Conservation (phyloP, 2,888 invertebrate species). For the Phortica magna region DNA sequence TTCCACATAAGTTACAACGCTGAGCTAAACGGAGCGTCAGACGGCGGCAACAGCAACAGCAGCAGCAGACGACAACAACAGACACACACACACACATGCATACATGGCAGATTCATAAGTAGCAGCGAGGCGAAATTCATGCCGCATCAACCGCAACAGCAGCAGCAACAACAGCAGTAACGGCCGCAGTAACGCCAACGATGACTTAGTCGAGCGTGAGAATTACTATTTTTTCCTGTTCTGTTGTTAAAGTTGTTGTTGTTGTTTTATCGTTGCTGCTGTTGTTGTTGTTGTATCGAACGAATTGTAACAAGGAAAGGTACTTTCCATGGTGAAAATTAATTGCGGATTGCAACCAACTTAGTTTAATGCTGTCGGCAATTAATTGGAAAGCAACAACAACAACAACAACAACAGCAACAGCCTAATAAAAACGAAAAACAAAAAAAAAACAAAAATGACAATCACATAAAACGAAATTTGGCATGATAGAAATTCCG, state of each 20-base stretch:
- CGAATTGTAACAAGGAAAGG: slow-evolving; percentile 49
- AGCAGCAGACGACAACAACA: slow-evolving; percentile 9
- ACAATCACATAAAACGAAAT: slow-evolving; percentile 40
- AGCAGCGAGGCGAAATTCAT: slow-evolving; percentile 4
- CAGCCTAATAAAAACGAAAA: too few relatives aligned
- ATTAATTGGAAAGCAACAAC: slow-evolving; percentile 66
- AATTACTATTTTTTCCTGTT: slow-evolving; percentile 57
- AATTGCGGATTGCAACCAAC: slow-evolving; percentile 56
- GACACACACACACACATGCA: slow-evolving; percentile 11
- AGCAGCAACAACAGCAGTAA: not conserved
- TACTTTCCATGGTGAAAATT: slow-evolving; percentile 72
- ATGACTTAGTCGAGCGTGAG: slow-evolving; percentile 56
- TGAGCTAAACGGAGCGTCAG: slow-evolving; percentile 29
- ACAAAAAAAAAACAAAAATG: slow-evolving; percentile 34
- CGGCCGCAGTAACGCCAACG: not conserved
- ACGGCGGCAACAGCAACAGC: slow-evolving; percentile 14
- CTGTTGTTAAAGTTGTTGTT: not conserved
- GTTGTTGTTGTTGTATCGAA: slow-evolving; percentile 10
- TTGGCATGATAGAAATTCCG: slow-evolving; percentile 34
- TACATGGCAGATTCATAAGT: slow-evolving; percentile 36
- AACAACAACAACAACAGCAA: not conserved
- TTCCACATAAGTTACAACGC: slow-evolving; percentile 72
- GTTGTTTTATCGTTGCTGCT: not conserved
- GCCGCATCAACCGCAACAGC: not conserved
- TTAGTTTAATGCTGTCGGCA: slow-evolving; percentile 47